Conservation (phyloP, 64 coral and sea anemone species). For the Cladopsammia gracilis region DNA sequence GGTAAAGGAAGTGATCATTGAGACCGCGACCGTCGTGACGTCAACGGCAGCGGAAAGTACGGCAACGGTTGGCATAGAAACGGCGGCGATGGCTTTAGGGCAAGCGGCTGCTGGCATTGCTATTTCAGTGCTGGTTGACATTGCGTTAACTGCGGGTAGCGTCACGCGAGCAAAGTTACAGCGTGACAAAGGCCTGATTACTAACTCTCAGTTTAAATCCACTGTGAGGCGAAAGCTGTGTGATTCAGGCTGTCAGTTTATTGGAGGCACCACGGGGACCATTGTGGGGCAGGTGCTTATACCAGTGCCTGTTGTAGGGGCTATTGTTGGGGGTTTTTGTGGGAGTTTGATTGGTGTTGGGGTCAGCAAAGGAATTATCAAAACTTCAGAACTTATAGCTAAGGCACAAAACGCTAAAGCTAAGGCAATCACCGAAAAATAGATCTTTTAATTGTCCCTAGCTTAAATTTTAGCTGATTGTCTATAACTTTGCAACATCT, state of each 20-base stretch:
- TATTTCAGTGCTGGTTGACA: constrained; percentile 89
- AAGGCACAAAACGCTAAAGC: constrained; percentile 69
- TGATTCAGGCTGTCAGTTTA: constrained; percentile 96
- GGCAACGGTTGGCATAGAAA: constrained; percentile 98
- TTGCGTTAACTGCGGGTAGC: constrained; percentile 93
- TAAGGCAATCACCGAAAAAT: constrained; percentile 88
- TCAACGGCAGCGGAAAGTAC: constrained; percentile 97
- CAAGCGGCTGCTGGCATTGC: constrained; percentile 97
- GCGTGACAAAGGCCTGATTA: constrained; percentile 87
- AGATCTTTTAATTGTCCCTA: background rate
- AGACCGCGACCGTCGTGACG: constrained; percentile 93
- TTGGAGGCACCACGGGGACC: constrained; percentile 96
- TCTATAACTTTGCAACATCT: too few species aligned
- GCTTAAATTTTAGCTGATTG: too few species aligned
- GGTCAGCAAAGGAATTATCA: constrained; percentile 96
- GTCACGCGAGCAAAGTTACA: constrained; percentile 90
- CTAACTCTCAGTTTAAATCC: constrained; percentile 85
- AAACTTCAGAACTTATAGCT: constrained; percentile 91
- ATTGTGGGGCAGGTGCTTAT: constrained; percentile 98
- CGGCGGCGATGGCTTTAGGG: constrained; percentile 93
- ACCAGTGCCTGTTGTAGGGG: constrained; percentile 97
- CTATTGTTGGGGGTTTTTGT: constrained; percentile 95
- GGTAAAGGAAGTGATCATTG: constrained; percentile 91
- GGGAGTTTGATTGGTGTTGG: constrained; percentile 97
- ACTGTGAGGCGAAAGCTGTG: constrained; percentile 83